Evolutionary conservation across 1,140 invertebrate species (phyloP), one percentile per base, ranked within the genome.

Genomic region (Trichomalopsis sarcophagae): DNA sequence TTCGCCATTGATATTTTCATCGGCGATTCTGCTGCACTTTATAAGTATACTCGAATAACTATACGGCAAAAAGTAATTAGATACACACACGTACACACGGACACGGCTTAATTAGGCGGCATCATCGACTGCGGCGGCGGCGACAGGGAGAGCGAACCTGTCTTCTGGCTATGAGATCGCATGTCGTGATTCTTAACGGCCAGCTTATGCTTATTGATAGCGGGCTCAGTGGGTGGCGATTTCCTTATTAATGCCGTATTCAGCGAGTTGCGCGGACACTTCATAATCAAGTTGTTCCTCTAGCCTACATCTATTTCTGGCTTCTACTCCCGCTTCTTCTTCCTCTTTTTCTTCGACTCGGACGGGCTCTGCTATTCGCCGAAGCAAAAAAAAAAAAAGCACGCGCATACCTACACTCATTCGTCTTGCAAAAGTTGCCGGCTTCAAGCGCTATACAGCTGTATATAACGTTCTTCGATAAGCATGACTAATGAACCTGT

Each of bases 401-500:
- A 5, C 21, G 55, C 55, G 55, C 17, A 62, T 62, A n/a, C 21
- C 17, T 62, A 62, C 17, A 62, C 17, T 62, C 55, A 62, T 62
- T n/a, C 55, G 55, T 62, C 55, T 62, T 71, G 9, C 27, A 30
- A 81, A 30, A 71, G 66, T 23, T 50, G 17, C 55, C 55, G 17
- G 55, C 55, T 62, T 62, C 55, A 14, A 62, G 55, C 55, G 17
- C 36, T 23, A 3, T 40, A 30, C 71, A 81, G 33, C 79, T 50
- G 17, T 66, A 36, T 36, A 36, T 36, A n/a, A 17, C 17, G 47
- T 73, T 73, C 66, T 50, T 81, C 69, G 79, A 81, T 81, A 81
- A 81, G 79, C 79, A 50, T 71, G 44, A 30, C 79, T 81, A 81
- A 81, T 81, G 30, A 81, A 81, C 79, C 79, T 50, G 79, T 71